phyloP scores from a whole-genome alignment of 2,888 invertebrate species.

The Idaea dimidiata region DNA sequence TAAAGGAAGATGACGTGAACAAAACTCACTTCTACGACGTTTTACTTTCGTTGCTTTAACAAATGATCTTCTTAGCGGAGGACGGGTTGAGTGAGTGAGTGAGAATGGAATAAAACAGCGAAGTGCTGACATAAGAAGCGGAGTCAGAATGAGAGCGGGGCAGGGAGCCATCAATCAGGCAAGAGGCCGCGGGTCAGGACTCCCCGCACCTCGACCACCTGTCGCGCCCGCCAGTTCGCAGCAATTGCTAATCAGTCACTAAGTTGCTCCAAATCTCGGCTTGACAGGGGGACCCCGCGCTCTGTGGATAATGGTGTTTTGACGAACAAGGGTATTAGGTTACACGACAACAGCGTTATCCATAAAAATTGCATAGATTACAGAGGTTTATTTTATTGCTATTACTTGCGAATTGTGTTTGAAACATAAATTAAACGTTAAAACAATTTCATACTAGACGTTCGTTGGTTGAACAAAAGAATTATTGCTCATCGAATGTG shows the following conservation, averaged over 20 bases:
- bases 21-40: slow-evolving; percentile 6
- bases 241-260: slow-evolving; percentile 79
- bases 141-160: slow-evolving; percentile 49
- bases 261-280: slow-evolving; percentile 75
- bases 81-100: slow-evolving; percentile 7
- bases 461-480: slow-evolving; percentile 57
- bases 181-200: slow-evolving; percentile 62
- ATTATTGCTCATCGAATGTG: slow-evolving; percentile 62
- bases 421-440: background rate
- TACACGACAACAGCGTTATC: slow-evolving; percentile 42
- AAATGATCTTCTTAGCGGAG: slow-evolving; percentile 8
- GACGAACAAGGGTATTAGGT: slow-evolving; percentile 65
- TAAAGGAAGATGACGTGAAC: slow-evolving; percentile 6
- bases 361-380: slow-evolving; percentile 32
- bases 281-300: slow-evolving; percentile 56
- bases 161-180: slow-evolving; percentile 63
- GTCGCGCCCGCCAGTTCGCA: slow-evolving; percentile 70
- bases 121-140: slow-evolving; percentile 50
- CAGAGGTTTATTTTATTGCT: slow-evolving; percentile 13
- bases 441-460: slow-evolving; percentile 35
- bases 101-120: slow-evolving; percentile 24
- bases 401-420: slow-evolving; percentile 32
- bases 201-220: slow-evolving; percentile 64
- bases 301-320: slow-evolving; percentile 65
- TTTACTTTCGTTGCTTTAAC: slow-evolving; percentile 14